Percentiles rank a stretch among this genome's conserved stretches.
phyloP scores from a whole-genome alignment of 1,140 invertebrate species.

The Contarinia nasturtii region DNA sequence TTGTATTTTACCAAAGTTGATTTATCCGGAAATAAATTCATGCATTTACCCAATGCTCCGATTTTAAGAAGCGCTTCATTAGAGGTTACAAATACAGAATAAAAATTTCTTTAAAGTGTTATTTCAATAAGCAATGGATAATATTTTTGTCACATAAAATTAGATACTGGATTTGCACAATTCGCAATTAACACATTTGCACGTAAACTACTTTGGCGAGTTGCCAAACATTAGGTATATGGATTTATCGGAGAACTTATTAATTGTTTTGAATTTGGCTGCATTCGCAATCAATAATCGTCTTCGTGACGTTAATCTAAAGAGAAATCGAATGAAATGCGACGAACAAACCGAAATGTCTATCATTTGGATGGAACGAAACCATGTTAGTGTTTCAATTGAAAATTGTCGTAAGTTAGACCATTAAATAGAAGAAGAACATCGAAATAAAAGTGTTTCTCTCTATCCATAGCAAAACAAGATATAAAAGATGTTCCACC shows the following conservation, averaged over 20 bases:
- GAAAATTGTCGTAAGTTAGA: slow-evolving; percentile 8
- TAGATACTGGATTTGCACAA: slow-evolving; percentile 14
- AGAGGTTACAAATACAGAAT: neutral
- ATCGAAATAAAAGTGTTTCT: no score
- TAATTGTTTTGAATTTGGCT: slow-evolving; percentile 12
- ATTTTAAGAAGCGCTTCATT: slow-evolving; percentile 12
- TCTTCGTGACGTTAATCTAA: slow-evolving; percentile 12
- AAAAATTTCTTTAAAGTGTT: no score
- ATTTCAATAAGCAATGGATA: no score
- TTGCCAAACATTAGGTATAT: slow-evolving; percentile 14
- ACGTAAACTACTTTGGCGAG: slow-evolving; percentile 7
- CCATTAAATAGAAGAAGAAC: no score
- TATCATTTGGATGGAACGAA: neutral
- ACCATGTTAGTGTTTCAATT: slow-evolving; percentile 8
- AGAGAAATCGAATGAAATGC: slow-evolving; percentile 16
- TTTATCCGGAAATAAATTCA: slow-evolving; percentile 17
- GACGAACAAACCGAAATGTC: neutral
- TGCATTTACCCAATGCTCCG: slow-evolving; percentile 9
- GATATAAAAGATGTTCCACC: no score
- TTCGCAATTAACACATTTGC: slow-evolving; percentile 15
- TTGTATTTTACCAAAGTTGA: slow-evolving; percentile 10
- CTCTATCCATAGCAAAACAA: no score
- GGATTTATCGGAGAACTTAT: slow-evolving; percentile 16
- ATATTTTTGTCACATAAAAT: no score
- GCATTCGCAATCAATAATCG: slow-evolving; percentile 11